Evolutionary conservation across 2,888 invertebrate species (phyloP).

Genomic region (Drosophila leonis): DNA sequence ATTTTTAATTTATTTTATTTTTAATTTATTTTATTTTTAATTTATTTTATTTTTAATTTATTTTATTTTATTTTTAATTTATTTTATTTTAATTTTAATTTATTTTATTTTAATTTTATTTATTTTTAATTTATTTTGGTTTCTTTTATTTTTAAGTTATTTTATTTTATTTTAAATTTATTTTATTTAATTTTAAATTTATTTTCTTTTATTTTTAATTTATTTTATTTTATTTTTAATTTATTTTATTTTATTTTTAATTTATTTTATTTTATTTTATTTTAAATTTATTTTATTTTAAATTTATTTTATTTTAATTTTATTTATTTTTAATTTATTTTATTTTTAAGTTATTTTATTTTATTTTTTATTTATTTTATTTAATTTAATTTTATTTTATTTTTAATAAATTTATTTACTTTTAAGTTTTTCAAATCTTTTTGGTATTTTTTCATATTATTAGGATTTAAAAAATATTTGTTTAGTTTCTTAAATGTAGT

Average conservation of each 20-base stretch:
- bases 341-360: neutral
- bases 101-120: neutral
- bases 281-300: neutral
- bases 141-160: neutral
- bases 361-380: neutral
- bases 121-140: neutral
- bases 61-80: neutral
- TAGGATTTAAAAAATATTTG: neutral
- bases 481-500: neutral
- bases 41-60: neutral
- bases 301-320: too few species aligned
- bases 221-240: neutral
- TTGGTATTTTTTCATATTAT: neutral
- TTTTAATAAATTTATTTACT: neutral
- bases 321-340: neutral
- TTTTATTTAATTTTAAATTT: neutral
- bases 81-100: neutral
- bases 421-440: neutral
- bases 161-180: neutral
- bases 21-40: neutral
- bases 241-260: neutral
- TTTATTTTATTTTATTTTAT: too few species aligned
- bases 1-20: neutral
- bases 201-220: too few species aligned
- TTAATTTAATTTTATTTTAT: too few species aligned